Conservation (phyloP, 2,113 vertebrate genomes). For the Psammodynastes pulverulentus region DNA sequence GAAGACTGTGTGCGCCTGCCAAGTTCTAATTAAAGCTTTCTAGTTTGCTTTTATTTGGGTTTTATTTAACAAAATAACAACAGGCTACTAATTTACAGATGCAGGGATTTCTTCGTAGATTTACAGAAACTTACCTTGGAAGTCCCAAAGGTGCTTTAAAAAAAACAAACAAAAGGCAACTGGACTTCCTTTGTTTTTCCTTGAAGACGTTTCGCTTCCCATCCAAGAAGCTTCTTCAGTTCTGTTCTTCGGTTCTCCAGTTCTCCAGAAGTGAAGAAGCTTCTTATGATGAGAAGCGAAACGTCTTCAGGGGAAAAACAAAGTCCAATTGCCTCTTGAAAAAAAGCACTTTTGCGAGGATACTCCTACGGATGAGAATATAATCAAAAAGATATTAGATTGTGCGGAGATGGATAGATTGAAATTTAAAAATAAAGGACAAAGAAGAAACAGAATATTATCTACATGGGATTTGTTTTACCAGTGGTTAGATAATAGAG, state of each 20-base stretch:
- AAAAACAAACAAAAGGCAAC: not conserved
- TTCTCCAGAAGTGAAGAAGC: not conserved
- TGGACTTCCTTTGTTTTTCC: not conserved
- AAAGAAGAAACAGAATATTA: too few species aligned
- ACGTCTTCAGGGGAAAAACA: not conserved
- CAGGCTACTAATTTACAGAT: not conserved
- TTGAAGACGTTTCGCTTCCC: not conserved
- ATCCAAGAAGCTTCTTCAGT: not conserved
- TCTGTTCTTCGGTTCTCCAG: not conserved
- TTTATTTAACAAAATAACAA: not conserved
- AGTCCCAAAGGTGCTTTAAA: not conserved
- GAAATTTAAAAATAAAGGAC: too few species aligned
- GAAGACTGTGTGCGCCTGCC: not conserved
- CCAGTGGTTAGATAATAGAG: too few species aligned
- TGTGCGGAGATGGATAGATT: too few species aligned
- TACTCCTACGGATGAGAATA: too few species aligned
- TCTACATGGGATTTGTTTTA: too few species aligned
- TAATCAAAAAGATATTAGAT: too few species aligned
- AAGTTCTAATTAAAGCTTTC: not conserved
- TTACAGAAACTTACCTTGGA: not conserved
- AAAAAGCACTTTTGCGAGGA: too few species aligned
- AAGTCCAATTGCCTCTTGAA: not conserved
- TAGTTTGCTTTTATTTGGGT: not conserved
- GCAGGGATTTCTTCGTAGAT: not conserved
- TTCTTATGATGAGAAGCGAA: not conserved